Evolutionary conservation across 2,888 invertebrate species (phyloP), one percentile per base, ranked within the genome.

Genomic region (Agrotis exclamationis): DNA sequence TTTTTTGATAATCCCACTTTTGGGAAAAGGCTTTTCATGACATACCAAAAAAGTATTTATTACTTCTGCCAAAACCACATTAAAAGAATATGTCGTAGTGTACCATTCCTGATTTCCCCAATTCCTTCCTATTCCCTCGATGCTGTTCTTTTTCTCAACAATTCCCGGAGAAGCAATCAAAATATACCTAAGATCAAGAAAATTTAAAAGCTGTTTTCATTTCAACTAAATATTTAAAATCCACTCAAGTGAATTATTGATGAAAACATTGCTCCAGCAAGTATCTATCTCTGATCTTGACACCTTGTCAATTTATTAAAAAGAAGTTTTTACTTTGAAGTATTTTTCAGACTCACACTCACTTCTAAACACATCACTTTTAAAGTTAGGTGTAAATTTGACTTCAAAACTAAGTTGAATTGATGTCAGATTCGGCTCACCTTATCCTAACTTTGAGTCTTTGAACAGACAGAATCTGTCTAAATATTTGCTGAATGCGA

Each of bases 381-480:
- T 0, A 28, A 70, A 24, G 16, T 20, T 48, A 20, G 11, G 1
- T 6, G n/a, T 47, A 47, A 65, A 14, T 47, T 73, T 58, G 11
- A 0, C 6, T 65, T 39, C 22, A 65, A 33, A 51, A 50, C 13
- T 33, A 56, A 59, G 59, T 68, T 56, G 3, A 20, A n/a, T 33
- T 50, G 20, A 14, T 74, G 28, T 70, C 70, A 63, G 70, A 63
- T 70, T 48, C 24, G n/a, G 50, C 13, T 74, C 48, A 13, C 56
- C 7, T 33, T 50, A 59, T 20, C 9, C 9, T 56, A 28, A 57
- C 60, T 56, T 58, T 58, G 14, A 70, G 47, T 47, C 16, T 62
- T 16, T n/a, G 2, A 47, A n/a, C 11, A 20, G 44, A 59, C 18
- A 50, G 39, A 20, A 0, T 57, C 7, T 50, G n/a, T 14, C 7